Evolutionary conservation across 2,888 invertebrate genomes (phyloP), one percentile per base, ranked within the genome.

Genomic region (Drosophila histrio): DNA sequence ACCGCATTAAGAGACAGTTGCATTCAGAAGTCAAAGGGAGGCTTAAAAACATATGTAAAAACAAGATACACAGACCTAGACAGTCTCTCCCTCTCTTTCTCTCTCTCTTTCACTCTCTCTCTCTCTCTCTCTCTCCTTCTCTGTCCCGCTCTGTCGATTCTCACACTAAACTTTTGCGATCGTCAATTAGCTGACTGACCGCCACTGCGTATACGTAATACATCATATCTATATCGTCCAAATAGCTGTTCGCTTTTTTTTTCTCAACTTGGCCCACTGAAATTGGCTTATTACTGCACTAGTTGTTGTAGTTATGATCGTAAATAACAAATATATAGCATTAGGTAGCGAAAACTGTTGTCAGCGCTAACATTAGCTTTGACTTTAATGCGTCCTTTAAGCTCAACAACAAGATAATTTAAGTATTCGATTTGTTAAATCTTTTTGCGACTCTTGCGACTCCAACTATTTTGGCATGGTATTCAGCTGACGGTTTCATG

Each of bases 171-270:
- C 30, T 13, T 44, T 62, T 41, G 53, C 64, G 50, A 46, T 47
- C 44, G 65, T 68, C 78, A 83, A 79, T 82, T 82, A 66, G 62
- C 67, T 39, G 19, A 24, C 22, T 58, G 72, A 28, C 53, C 17
- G 38, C 39, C 85, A 28, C 50, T 53, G 70, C 79, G 87, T 81
- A 82, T 82, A 87, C 87, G 79, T 81, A 85, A 85, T 83, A 32
- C 21, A 7, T 13, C 39, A 44, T 26, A 47, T 32, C 11, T 43
- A 52, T 11, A 21, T 17, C n/a, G 36, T 19, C 17, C 24, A 36
- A 44, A 6, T 39, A 17, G 17, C 15, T n/a, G 7, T 19, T 26
- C 2, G 24, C 19, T 28, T 50, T 62, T 39, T 43, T 34, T 62
- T 39, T 43, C 28, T 13, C 6, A 52, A 38, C 50, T 39, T 32